Evolutionary conservation across 2,797 vertebrate species (phyloP).

Genomic region (Gephyroberyx darwinii): DNA sequence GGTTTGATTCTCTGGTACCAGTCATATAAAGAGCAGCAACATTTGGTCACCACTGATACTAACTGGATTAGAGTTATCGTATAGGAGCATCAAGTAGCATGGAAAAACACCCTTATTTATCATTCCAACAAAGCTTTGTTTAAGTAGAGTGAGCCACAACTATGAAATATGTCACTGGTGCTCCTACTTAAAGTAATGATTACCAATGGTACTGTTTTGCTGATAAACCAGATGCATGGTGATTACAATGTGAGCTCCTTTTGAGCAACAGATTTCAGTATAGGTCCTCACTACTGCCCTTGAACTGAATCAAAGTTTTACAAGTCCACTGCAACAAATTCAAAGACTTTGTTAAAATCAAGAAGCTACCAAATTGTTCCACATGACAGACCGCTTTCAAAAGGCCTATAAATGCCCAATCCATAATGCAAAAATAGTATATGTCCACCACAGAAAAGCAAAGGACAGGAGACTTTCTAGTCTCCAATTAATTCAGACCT

Average conservation of each 20-base stretch:
- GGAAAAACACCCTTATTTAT: too few relatives aligned
- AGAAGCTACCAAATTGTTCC: background rate
- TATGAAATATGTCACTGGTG: too few relatives aligned
- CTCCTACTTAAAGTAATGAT: too few relatives aligned
- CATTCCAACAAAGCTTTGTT: too few relatives aligned
- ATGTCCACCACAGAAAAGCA: background rate
- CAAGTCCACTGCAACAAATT: background rate
- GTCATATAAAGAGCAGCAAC: constrained; percentile 31
- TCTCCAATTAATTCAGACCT: background rate
- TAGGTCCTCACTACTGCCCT: background rate
- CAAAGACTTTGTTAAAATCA: background rate
- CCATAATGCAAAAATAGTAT: background rate
- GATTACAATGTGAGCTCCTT: background rate
- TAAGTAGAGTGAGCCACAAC: too few relatives aligned
- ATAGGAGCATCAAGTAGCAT: background rate
- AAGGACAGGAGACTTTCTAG: background rate
- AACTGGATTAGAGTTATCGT: constrained; percentile 10
- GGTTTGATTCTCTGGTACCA: constrained; percentile 40
- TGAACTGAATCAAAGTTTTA: background rate
- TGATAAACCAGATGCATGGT: too few relatives aligned
- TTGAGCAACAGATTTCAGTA: background rate
- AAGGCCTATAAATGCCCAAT: background rate
- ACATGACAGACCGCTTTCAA: background rate
- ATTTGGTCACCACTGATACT: constrained; percentile 25
- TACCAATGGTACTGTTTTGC: too few relatives aligned